phyloP scores from a whole-genome alignment of 2,888 invertebrate species.

The Oligia latruncula region DNA sequence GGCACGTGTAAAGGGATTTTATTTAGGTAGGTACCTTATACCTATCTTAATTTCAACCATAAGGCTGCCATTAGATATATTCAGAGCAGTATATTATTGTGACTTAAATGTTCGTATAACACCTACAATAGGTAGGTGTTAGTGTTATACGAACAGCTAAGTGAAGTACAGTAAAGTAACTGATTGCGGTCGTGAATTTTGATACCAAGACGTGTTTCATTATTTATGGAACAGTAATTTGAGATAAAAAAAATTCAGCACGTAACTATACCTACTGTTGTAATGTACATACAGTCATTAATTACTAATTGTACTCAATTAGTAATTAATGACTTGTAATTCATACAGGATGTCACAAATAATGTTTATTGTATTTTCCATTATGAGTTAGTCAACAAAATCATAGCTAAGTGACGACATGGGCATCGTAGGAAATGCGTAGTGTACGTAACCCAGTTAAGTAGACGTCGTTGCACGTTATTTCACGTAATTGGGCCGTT shows the following conservation, averaged over 20 bases:
- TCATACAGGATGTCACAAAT: constrained; percentile 2
- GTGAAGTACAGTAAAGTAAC: constrained; percentile 1
- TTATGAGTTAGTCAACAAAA: constrained; percentile 38
- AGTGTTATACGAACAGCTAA: neutral
- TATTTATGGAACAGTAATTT: constrained; percentile 32
- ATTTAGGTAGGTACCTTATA: constrained; percentile 5
- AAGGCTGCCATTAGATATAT: constrained; percentile 4
- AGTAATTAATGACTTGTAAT: constrained; percentile 5
- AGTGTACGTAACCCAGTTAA: constrained; percentile 5
- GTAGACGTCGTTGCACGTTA: constrained; percentile 32
- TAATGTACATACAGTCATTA: neutral
- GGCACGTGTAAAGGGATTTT: neutral
- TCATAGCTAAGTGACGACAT: constrained; percentile 29
- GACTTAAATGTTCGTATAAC: too few relatives aligned
- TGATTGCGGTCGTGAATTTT: constrained; percentile 59
- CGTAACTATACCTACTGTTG: neutral
- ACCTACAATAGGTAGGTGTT: too few relatives aligned
- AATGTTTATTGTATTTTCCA: constrained; percentile 48
- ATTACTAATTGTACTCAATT: neutral
- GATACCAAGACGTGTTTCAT: constrained; percentile 58
- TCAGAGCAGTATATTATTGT: neutral
- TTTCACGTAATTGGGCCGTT: constrained; percentile 27
- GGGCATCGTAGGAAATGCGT: constrained; percentile 37
- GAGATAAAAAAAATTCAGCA: constrained; percentile 23
- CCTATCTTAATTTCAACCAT: neutral